Evolutionary conservation across 2,888 invertebrate species (phyloP).

Genomic region (Subacronicta megacephala): DNA sequence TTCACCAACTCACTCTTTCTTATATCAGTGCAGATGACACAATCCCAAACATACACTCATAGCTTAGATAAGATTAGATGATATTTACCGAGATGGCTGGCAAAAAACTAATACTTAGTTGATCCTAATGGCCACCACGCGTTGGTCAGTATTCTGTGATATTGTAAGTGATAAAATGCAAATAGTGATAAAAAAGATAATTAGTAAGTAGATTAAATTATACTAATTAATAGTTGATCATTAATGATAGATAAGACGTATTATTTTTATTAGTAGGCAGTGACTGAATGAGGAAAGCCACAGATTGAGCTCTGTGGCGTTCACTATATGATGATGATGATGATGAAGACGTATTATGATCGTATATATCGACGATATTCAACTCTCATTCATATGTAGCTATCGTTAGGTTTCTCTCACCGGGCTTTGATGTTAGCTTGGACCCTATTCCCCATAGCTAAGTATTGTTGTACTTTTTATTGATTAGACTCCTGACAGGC

Average conservation of each 20-base stretch:
- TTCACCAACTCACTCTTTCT: constrained; percentile 4
- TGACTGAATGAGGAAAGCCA: too few species aligned
- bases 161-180: constrained; percentile 30
- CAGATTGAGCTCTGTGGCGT: too few species aligned
- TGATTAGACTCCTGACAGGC: too few species aligned
- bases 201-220: constrained; percentile 42
- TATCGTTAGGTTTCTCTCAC: too few species aligned
- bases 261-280: too few species aligned
- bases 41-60: constrained; percentile 40
- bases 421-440: too few species aligned
- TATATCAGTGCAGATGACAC: constrained; percentile 19
- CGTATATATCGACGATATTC: too few species aligned
- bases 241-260: constrained; percentile 2
- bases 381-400: too few species aligned
- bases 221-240: constrained; percentile 6
- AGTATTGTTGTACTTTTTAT: too few species aligned
- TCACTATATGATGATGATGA: too few species aligned
- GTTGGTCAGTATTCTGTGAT: constrained; percentile 13
- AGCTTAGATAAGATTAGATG: constrained; percentile 64
- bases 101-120: constrained; percentile 62
- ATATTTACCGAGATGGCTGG: constrained; percentile 63
- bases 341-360: too few species aligned
- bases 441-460: too few species aligned
- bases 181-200: constrained; percentile 42
- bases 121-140: constrained; percentile 60